These are phyloP conservation scores for Trachelipus rathkii DNA, from an alignment of 1,140 invertebrate species.

Conservation along the genomic window DNA sequence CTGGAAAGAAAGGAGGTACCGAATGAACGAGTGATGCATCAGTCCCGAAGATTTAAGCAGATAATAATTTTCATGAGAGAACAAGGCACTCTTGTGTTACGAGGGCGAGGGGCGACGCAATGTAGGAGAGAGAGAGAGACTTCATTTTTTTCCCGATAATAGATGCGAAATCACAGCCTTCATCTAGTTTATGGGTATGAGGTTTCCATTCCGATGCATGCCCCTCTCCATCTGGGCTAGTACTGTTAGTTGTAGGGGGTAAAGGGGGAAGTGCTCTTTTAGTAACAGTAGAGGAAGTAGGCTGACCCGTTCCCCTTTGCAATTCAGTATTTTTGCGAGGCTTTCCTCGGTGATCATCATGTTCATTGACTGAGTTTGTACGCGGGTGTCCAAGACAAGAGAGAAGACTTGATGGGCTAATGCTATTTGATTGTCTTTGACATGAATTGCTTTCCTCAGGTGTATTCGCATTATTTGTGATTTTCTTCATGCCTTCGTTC, in stretches of 20 bases:
- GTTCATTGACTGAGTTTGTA: not conserved
- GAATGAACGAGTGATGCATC: no score
- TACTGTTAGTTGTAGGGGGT: not conserved
- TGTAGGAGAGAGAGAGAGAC: no score
- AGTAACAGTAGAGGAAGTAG: not conserved
- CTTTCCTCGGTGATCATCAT: not conserved
- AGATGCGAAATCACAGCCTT: conserved; percentile 70
- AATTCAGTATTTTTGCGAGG: not conserved
- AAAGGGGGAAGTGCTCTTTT: not conserved
- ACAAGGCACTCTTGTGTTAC: no score
- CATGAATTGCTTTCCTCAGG: not conserved
- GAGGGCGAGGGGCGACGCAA: no score
- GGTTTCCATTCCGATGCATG: not conserved
- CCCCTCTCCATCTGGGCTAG: not conserved
- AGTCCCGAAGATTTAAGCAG: no score
- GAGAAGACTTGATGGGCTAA: not conserved
- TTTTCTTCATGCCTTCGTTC: not conserved
- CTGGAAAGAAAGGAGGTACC: no score
- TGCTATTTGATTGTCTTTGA: conserved; percentile 10
- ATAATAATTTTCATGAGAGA: no score
- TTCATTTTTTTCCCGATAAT: conserved; percentile 89
- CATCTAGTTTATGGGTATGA: conserved; percentile 35
- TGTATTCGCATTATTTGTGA: not conserved
- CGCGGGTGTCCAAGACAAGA: not conserved
- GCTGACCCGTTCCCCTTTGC: not conserved